Percentiles rank a stretch among this genome's conserved stretches.
Conservation (phyloP, 2,888 invertebrate genomes). For the Drosophila lutescens region DNA sequence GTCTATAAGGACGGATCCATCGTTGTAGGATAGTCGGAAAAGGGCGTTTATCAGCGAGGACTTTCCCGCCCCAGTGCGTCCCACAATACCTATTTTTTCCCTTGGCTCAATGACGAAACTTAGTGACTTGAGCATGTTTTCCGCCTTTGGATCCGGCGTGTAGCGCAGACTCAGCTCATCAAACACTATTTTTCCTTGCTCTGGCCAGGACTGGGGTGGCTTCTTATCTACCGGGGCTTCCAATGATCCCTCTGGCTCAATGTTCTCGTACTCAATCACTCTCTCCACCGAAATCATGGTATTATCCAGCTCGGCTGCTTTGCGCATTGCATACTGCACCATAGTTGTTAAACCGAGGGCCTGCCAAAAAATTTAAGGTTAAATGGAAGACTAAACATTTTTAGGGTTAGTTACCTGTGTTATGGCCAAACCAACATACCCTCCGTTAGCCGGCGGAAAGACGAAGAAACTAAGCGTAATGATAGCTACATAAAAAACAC, state of each 20-base stretch:
- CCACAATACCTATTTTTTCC: conserved; percentile 90
- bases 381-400: no score
- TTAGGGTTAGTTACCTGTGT: conserved; percentile 86
- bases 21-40: conserved; percentile 91
- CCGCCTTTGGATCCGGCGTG: conserved; percentile 86
- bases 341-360: conserved; percentile 90
- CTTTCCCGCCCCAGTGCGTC: conserved; percentile 91
- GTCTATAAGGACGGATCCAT: conserved; percentile 93
- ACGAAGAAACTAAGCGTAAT: conserved; percentile 94
- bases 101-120: conserved; percentile 87
- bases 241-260: conserved; percentile 85
- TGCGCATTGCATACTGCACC: conserved; percentile 89
- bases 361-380: conserved; percentile 12
- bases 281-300: conserved; percentile 96
- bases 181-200: conserved; percentile 88
- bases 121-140: conserved; percentile 90
- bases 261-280: conserved; percentile 88
- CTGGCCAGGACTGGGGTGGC: conserved; percentile 90
- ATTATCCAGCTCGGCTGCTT: conserved; percentile 94
- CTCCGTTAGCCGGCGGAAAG: conserved; percentile 88
- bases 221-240: conserved; percentile 87
- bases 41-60: conserved; percentile 89
- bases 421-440: conserved; percentile 91
- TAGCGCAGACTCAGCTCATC: conserved; percentile 90
- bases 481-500: conserved; percentile 89